phyloP scores from a whole-genome alignment of 2,888 invertebrate species.

The Epirrita christyi region DNA sequence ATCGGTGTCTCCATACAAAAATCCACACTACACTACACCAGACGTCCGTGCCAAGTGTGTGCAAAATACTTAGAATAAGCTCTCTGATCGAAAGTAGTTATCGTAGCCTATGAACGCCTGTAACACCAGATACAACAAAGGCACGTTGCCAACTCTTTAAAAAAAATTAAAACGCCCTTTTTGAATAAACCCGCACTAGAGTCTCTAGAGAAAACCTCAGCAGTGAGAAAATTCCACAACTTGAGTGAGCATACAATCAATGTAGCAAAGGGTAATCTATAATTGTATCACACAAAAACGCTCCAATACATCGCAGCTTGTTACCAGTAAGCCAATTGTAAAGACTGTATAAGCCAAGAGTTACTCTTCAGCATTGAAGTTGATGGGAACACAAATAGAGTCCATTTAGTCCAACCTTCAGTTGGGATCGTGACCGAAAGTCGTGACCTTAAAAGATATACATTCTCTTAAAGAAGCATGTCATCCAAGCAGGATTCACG shows the following conservation, averaged over 20 bases:
- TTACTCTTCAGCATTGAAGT: constrained; percentile 18
- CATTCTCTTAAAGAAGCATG: constrained; percentile 19
- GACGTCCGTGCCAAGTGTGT: too few relatives aligned
- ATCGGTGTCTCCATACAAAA: too few relatives aligned
- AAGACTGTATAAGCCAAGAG: constrained; percentile 6
- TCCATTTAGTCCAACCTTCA: constrained; percentile 22
- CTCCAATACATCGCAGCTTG: not conserved
- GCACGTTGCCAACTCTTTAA: too few relatives aligned
- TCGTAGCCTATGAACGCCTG: too few relatives aligned
- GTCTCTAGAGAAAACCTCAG: too few relatives aligned
- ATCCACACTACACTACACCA: too few relatives aligned
- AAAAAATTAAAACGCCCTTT: too few relatives aligned
- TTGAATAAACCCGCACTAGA: too few relatives aligned
- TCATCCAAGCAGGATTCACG: constrained; percentile 10
- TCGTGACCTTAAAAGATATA: constrained; percentile 32
- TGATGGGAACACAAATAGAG: constrained; percentile 25
- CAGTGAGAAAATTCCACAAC: not conserved
- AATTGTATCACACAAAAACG: not conserved
- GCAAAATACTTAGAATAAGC: too few relatives aligned
- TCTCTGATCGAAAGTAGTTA: too few relatives aligned
- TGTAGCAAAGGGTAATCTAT: too few relatives aligned
- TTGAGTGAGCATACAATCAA: not conserved
- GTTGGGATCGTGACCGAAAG: constrained; percentile 30
- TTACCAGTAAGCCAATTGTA: constrained; percentile 6
- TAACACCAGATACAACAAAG: too few relatives aligned